Conservation (phyloP, 2,113 vertebrate genomes). For the Nycticebus coucang region DNA sequence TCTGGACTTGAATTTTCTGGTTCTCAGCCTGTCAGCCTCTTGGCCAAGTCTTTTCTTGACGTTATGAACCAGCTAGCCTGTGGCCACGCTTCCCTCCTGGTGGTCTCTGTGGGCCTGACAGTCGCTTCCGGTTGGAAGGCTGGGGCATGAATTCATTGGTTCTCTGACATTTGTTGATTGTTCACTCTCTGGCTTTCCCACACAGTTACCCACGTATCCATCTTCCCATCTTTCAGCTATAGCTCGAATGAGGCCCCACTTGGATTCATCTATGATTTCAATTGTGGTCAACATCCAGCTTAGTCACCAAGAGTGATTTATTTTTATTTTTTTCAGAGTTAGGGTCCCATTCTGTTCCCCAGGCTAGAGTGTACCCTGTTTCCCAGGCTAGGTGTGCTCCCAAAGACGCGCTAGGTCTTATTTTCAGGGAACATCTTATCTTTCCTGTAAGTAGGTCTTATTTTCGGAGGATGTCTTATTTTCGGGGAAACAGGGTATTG, state of each 20-base stretch:
- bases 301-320: not conserved
- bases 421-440: no score
- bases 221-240: not conserved
- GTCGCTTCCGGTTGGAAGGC: not conserved
- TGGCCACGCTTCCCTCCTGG: no score
- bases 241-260: not conserved
- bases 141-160: not conserved
- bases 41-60: not conserved
- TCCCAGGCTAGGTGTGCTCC: no score
- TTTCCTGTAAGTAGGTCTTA: no score
- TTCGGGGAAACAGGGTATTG: no score
- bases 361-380: no score
- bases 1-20: not conserved
- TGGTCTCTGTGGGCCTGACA: not conserved
- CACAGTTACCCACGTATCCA: not conserved
- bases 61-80: not conserved
- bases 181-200: not conserved
- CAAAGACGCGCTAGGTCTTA: no score
- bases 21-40: not conserved
- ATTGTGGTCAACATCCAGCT: not conserved
- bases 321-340: no score
- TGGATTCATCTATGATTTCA: not conserved
- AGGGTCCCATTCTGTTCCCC: no score
- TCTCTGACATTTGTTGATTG: not conserved
- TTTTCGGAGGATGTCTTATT: no score